Percentiles rank a stretch among this genome's conserved stretches.
These are phyloP conservation scores for Epiblema foenella DNA, from an alignment of 2,888 invertebrate species.

Conservation along the genomic window DNA sequence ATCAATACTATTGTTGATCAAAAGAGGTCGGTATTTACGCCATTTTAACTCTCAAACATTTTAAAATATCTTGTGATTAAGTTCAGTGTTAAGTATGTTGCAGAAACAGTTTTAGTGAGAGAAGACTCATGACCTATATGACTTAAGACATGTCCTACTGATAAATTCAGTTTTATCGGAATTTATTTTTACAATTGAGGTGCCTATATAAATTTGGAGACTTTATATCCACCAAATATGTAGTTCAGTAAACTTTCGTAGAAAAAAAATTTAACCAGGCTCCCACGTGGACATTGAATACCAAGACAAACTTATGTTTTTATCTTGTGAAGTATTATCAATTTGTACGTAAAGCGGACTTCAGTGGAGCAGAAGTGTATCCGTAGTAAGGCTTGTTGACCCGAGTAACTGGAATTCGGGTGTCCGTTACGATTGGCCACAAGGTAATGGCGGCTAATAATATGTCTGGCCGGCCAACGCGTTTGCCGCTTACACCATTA, in stretches of 20 bases:
- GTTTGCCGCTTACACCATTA: conserved; percentile 51
- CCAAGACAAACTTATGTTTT: too few species aligned
- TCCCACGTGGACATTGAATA: too few species aligned
- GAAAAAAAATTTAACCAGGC: too few species aligned
- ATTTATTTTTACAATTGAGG: too few species aligned
- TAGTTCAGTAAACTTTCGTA: too few species aligned
- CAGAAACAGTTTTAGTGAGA: not conserved
- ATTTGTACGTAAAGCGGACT: conserved; percentile 26
- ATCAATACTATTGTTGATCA: conserved; percentile 11
- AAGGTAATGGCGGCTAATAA: conserved; percentile 44
- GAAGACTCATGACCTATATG: not conserved
- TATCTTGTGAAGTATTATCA: not conserved
- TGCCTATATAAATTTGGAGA: too few species aligned
- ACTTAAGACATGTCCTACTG: too few species aligned
- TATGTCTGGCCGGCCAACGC: conserved; percentile 50
- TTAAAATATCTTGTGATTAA: not conserved
- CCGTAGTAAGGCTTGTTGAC: conserved; percentile 57
- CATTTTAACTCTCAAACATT: not conserved
- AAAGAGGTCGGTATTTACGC: conserved; percentile 10
- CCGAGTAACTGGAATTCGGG: conserved; percentile 65
- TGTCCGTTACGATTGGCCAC: conserved; percentile 62
- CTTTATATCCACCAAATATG: too few species aligned
- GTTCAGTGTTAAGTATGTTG: not conserved
- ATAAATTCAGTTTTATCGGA: too few species aligned
- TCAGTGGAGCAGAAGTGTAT: not conserved